phyloP scores from a whole-genome alignment of 2,888 invertebrate species.

The Seladonia tumulorum region DNA sequence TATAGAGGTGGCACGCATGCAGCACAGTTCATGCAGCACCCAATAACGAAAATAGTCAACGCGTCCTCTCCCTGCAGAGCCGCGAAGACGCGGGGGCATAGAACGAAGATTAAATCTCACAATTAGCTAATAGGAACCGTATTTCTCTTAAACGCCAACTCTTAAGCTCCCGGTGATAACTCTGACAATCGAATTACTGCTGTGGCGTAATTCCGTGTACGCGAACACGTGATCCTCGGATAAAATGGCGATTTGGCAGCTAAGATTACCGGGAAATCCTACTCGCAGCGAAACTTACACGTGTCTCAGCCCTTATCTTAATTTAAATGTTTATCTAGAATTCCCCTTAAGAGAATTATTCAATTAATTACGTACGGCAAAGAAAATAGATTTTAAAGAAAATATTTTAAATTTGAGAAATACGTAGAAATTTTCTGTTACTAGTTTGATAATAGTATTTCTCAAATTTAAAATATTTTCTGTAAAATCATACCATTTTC shows the following conservation, averaged over 20 bases:
- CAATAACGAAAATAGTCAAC: not conserved
- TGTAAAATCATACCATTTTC: too few relatives aligned
- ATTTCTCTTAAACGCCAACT: constrained; percentile 2
- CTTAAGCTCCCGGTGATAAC: not conserved
- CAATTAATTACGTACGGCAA: too few relatives aligned
- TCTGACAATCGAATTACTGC: not conserved
- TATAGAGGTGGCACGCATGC: not conserved
- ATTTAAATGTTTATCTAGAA: too few relatives aligned
- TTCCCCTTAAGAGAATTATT: too few relatives aligned
- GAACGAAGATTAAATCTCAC: not conserved
- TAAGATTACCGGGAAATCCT: not conserved
- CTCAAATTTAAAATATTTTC: too few relatives aligned
- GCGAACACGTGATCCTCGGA: not conserved
- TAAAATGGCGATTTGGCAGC: not conserved
- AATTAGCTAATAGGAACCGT: constrained; percentile 1
- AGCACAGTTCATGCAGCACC: not conserved
- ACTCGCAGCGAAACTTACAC: not conserved
- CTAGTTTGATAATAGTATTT: too few relatives aligned
- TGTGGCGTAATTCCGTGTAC: not conserved
- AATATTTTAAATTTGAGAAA: too few relatives aligned
- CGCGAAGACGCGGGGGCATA: not conserved
- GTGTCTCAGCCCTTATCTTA: not conserved
- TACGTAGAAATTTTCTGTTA: too few relatives aligned
- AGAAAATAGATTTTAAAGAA: too few relatives aligned
- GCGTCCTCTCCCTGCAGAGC: not conserved